Conservation (phyloP, 2,888 invertebrate genomes). For the Ectemnius continuus region DNA sequence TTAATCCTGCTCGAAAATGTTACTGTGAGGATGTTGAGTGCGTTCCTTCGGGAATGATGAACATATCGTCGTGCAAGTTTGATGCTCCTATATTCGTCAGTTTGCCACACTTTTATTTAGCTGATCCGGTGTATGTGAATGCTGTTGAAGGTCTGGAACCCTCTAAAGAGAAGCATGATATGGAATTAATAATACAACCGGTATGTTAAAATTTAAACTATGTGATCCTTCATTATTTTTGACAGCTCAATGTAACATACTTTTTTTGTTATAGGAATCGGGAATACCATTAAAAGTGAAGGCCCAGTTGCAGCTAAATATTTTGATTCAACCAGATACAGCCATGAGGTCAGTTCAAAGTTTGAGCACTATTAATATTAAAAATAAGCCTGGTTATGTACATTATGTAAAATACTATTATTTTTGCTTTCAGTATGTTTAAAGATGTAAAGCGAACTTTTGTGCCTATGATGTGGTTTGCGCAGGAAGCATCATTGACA, state of each 20-base stretch:
- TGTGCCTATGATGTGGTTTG: conserved; percentile 89
- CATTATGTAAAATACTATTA: not conserved
- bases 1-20: conserved; percentile 82
- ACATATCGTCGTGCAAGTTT: conserved; percentile 86
- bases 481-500: conserved; percentile 82
- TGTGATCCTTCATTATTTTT: not conserved
- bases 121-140: conserved; percentile 83
- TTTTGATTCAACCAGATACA: conserved; percentile 80
- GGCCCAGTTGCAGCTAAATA: conserved; percentile 89
- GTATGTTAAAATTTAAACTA: conserved; percentile 64
- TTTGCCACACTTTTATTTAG: conserved; percentile 89
- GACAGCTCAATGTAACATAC: not conserved
- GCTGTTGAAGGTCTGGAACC: conserved; percentile 85
- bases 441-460: conserved; percentile 80
- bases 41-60: conserved; percentile 82
- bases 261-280: conserved; percentile 78
- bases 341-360: conserved; percentile 80
- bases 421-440: conserved; percentile 79
- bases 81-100: conserved; percentile 91
- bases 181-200: conserved; percentile 86
- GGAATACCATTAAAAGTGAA: conserved; percentile 88
- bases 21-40: conserved; percentile 81
- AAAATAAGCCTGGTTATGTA: not conserved
- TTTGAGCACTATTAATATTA: not conserved
- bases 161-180: conserved; percentile 82